Conservation (phyloP, 2,113 vertebrate species). For the Lamprologus callipterus region DNA sequence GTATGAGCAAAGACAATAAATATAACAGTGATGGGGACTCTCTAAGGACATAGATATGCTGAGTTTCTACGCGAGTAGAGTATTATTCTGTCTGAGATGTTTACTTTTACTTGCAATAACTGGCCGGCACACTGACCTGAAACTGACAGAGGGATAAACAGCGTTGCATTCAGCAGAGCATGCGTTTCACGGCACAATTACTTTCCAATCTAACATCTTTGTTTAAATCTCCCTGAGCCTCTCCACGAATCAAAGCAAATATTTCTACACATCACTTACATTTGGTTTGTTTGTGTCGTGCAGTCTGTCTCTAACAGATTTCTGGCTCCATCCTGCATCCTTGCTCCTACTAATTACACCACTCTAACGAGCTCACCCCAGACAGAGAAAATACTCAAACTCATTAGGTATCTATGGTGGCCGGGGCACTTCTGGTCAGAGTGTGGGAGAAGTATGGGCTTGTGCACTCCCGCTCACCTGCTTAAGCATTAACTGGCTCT, state of each 20-base stretch:
- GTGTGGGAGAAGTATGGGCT: conserved; percentile 20
- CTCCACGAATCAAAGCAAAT: background rate
- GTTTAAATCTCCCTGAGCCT: background rate
- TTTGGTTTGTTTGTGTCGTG: background rate
- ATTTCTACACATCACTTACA: background rate
- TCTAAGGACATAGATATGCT: background rate
- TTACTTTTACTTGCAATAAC: background rate
- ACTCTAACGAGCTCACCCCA: background rate
- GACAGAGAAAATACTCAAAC: background rate
- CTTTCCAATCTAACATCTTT: background rate
- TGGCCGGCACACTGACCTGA: background rate
- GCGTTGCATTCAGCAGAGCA: background rate
- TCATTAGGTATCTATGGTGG: conserved; percentile 8
- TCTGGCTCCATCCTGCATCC: background rate
- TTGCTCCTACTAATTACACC: background rate
- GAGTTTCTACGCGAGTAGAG: background rate
- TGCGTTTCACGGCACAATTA: background rate
- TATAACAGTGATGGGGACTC: background rate
- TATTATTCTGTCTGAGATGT: background rate
- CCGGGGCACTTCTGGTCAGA: conserved; percentile 5
- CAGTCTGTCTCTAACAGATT: background rate
- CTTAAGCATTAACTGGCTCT: conserved; percentile 56
- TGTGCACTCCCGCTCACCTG: conserved; percentile 47
- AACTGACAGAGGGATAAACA: background rate
- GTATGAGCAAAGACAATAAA: background rate